phyloP scores from a whole-genome alignment of 2,888 invertebrate species.

The Trissolcus brochymenae region DNA sequence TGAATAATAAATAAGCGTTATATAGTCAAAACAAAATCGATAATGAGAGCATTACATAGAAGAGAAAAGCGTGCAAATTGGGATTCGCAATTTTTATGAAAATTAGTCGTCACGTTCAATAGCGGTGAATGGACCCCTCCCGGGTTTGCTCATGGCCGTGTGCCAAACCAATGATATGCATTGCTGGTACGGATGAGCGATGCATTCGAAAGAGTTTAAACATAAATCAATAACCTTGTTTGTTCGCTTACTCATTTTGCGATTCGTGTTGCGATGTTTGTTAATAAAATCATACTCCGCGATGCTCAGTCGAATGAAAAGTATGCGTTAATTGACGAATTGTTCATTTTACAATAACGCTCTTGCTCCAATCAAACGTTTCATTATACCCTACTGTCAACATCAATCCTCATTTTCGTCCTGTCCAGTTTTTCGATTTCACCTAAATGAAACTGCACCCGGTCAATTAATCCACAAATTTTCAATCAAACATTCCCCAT shows the following conservation, averaged over 20 bases:
- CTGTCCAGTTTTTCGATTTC: neutral
- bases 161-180: slow-evolving; percentile 55
- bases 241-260: slow-evolving; percentile 25
- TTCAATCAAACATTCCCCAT: neutral
- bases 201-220: slow-evolving; percentile 44
- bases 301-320: neutral
- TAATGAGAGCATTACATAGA: slow-evolving; percentile 1
- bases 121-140: slow-evolving; percentile 41
- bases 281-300: slow-evolving; percentile 11
- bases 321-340: slow-evolving; percentile 4
- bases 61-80: slow-evolving; percentile 9
- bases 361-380: no score
- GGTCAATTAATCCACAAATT: neutral
- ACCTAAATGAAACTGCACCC: neutral
- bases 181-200: slow-evolving; percentile 43
- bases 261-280: slow-evolving; percentile 22
- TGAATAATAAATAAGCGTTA: no score
- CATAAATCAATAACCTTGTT: slow-evolving; percentile 51
- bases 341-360: slow-evolving; percentile 3
- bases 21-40: slow-evolving; percentile 9
- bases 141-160: slow-evolving; percentile 33
- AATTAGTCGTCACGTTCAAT: slow-evolving; percentile 26
- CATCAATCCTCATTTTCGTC: no score
- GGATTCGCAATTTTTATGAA: slow-evolving; percentile 22
- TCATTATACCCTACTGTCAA: no score